Percentiles rank a stretch among this genome's conserved stretches.
Conservation (phyloP, 2,888 invertebrate species). For the Criorhina ranunculi region DNA sequence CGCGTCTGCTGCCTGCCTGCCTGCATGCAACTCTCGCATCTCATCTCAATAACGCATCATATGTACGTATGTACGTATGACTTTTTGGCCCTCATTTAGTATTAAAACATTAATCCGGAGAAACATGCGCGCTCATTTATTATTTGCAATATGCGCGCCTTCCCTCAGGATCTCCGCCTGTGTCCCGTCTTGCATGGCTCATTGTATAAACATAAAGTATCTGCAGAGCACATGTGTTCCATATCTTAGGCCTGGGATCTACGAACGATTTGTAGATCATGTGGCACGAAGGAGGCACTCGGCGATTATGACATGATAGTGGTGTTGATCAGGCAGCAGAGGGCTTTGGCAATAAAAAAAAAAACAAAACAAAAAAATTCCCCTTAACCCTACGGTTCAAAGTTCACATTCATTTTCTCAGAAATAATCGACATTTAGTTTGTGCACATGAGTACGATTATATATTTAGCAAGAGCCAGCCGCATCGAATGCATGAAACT, state of each 20-base stretch:
- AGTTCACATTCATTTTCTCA: constrained; percentile 61
- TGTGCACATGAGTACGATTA: neutral
- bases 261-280: constrained; percentile 71
- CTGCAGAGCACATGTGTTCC: constrained; percentile 75
- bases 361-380: constrained; percentile 69
- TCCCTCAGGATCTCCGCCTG: constrained; percentile 60
- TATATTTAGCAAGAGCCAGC: neutral
- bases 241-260: constrained; percentile 74
- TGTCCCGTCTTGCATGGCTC: constrained; percentile 53
- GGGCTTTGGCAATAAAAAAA: constrained; percentile 47
- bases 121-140: constrained; percentile 79
- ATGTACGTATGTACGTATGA: constrained; percentile 42
- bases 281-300: constrained; percentile 25
- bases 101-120: constrained; percentile 78
- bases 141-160: constrained; percentile 70
- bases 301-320: constrained; percentile 42
- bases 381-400: constrained; percentile 66
- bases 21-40: constrained; percentile 51
- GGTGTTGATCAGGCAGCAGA: constrained; percentile 37
- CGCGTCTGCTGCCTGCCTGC: neutral
- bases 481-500: constrained; percentile 35
- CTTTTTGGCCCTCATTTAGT: constrained; percentile 78
- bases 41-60: constrained; percentile 76
- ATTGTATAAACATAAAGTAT: constrained; percentile 74
- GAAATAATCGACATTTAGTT: constrained; percentile 54